Evolutionary conservation across 2,113 vertebrate species (phyloP), one percentile per base, ranked within the genome.

Genomic region (Mormoops blainvillei): DNA sequence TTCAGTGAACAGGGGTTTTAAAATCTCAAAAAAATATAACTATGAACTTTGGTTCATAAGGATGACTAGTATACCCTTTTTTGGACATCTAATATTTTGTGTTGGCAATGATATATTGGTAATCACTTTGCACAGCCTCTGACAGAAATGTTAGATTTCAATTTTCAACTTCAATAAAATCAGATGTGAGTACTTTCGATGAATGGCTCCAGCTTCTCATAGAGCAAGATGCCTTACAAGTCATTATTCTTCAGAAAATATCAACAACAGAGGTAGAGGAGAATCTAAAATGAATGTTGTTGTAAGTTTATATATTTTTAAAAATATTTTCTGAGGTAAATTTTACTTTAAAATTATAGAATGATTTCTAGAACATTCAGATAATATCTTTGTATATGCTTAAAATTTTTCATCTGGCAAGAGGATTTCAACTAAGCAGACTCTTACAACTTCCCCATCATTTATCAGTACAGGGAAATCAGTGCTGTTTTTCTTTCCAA

Each of bases 221-320:
- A 78, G 50, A 43, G 14, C 67, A 48, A 19, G n/a, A 73, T 45
- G 48, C 22, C 56, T 81, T 91, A 38, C 70, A 92, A 67, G 10
- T 61, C 48, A 70, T 45, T 11, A 45, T 8, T 7, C 5, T 43
- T 43, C 70, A 52, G 24, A 93, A 76, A 71, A 16, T 16, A 4
- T 28, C 28, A 3, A 63, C 19, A n/a, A 2, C 50, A 83, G 76
- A 84, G 26, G 12, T 87, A 6, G 81, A 65, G 74, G 11, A 83
- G 50, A 89, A 19, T 81, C 18, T 91, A 77, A 88, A 58, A 87
- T 33, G 16, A 52, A 68, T 15, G 4, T 4, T 8, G n/a, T 73
- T 89, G 14, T 26, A 97, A 70, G 20, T 86, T 94, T 83, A 68
- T 22, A 15, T n/a, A 54, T 97, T 97, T 54, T 76, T 48, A 91